Base-by-base conservation (phyloP, 2,113 vertebrate genomes). In the Caranx ignobilis region DNA sequence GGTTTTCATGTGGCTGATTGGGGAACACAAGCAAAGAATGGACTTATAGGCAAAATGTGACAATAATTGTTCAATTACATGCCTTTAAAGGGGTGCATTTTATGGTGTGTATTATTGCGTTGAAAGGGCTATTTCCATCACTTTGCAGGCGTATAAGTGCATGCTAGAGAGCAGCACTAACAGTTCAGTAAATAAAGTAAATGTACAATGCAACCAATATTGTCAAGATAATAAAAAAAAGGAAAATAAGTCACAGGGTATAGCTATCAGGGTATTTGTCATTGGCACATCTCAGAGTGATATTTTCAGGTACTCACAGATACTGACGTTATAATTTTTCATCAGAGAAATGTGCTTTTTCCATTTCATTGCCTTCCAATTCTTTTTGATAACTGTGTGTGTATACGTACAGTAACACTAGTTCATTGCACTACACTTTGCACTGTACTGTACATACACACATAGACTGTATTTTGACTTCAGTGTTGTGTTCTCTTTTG, bases 401-500 rank as follows among this genome's bases (percentile, higher is more conserved):
- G 8, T 15, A 52, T 54, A 66, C 52, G 19, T 19, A 39, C 16
- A 60, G n/a, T 21, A 55, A 50, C 56, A 63, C 35, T 15, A 39
- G 32, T 41, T 63, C 5, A 2, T 41, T 39, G 61, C 62, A 18
- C 13, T 39, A 45, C 6, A 3, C 13, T 0, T 13, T 43, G 43
- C 43, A 26, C 21, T 43, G 43, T 52, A 26, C 21, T 50, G 68
- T 71, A 41, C 26, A 12, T 62, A 73, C 52, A 64, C 57, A 69
- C 15, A 61, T 9, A 59, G 26, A 47, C 48, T 47, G 41, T 31
- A 61, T 60, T 76, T 68, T 68, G 26, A 32, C 66, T 57, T 41
- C 31, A 52, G 31, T n/a, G 32, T 18, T 18, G 32, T 5, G n/a
- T 71, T 82, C 43, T 35, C 26, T 71, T 81, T 67, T 70, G 86